phyloP scores from a whole-genome alignment of 2,888 invertebrate genomes.

The Leistus spinibarbis region DNA sequence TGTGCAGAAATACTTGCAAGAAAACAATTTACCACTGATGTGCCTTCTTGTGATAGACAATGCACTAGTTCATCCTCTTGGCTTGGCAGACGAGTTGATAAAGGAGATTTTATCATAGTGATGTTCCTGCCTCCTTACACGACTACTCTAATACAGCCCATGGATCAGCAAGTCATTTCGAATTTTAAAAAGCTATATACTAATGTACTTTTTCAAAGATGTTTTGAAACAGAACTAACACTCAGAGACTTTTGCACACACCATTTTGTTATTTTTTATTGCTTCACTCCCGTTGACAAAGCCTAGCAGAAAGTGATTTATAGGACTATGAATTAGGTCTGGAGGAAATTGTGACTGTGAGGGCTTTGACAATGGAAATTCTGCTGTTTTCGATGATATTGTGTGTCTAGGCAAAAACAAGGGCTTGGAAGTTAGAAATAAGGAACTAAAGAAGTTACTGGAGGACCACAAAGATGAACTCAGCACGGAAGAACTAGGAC shows the following conservation, averaged over 20 bases:
- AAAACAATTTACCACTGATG: constrained; percentile 46
- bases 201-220: constrained; percentile 46
- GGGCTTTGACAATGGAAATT: constrained; percentile 46
- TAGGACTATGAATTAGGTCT: constrained; percentile 38
- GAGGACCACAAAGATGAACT: constrained; percentile 39
- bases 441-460: constrained; percentile 41
- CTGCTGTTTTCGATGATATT: constrained; percentile 43
- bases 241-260: constrained; percentile 50
- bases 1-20: constrained; percentile 47
- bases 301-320: constrained; percentile 29
- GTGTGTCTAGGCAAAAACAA: constrained; percentile 44
- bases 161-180: constrained; percentile 45
- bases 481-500: constrained; percentile 20
- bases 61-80: constrained; percentile 33
- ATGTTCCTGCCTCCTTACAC: constrained; percentile 44
- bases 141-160: constrained; percentile 47
- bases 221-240: constrained; percentile 47
- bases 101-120: constrained; percentile 42
- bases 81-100: constrained; percentile 42
- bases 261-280: constrained; percentile 48
- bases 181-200: constrained; percentile 50
- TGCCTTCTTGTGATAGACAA: constrained; percentile 48
- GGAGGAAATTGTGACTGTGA: constrained; percentile 46
- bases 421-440: constrained; percentile 43
- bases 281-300: constrained; percentile 46